A percentile compares a stretch with the other conserved stretches of the same genome.
phyloP scores from a whole-genome alignment of 2,888 invertebrate genomes.

The Cotesia congregata region DNA sequence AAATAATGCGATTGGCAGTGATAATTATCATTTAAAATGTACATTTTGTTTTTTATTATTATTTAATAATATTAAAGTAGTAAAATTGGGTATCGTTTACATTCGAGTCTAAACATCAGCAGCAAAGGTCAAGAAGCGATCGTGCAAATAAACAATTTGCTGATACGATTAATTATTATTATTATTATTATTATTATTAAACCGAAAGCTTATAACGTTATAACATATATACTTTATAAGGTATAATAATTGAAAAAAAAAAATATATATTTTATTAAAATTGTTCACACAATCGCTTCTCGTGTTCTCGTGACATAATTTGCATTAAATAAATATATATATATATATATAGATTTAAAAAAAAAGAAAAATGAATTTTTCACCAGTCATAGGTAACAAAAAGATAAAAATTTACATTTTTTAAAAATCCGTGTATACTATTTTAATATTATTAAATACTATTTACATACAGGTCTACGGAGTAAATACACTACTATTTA shows the following conservation, averaged over 20 bases:
- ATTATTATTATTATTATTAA: too few species aligned
- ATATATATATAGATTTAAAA: constrained; percentile 45
- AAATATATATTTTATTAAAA: constrained; percentile 26
- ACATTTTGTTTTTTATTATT: constrained; percentile 34
- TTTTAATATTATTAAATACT: constrained; percentile 43
- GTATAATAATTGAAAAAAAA: not conserved
- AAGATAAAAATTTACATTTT: constrained; percentile 34
- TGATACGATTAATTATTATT: too few species aligned
- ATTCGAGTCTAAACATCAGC: constrained; percentile 36
- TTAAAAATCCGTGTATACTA: constrained; percentile 32
- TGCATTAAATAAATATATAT: constrained; percentile 37
- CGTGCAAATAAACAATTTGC: constrained; percentile 31
- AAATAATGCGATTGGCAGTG: constrained; percentile 39
- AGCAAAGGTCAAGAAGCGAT: constrained; percentile 42
- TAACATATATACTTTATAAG: constrained; percentile 25
- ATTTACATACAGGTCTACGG: constrained; percentile 59
- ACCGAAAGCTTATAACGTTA: too few species aligned
- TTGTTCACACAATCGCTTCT: constrained; percentile 44
- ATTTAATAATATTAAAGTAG: constrained; percentile 3
- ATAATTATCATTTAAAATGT: constrained; percentile 51
- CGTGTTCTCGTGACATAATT: constrained; percentile 37
- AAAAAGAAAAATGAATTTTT: constrained; percentile 38
- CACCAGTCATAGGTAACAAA: constrained; percentile 33
- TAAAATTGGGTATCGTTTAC: not conserved
- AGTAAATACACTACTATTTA: constrained; percentile 34